phyloP scores from a whole-genome alignment of 2,797 vertebrate species.

The Botia kubotai region DNA sequence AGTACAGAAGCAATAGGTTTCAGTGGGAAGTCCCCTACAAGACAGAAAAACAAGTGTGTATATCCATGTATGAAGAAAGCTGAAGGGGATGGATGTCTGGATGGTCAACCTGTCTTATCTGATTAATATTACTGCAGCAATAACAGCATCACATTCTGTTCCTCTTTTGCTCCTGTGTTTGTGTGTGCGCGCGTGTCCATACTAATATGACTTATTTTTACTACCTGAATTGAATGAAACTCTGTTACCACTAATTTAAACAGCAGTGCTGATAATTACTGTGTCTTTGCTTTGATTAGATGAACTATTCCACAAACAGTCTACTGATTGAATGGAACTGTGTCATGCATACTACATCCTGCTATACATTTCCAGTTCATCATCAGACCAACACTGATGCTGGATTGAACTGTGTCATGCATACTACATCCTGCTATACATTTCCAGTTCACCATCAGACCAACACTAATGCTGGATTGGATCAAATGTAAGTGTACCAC shows the following conservation, averaged over 20 bases:
- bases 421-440: neutral
- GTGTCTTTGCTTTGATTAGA: constrained; percentile 7
- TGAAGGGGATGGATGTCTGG: constrained; percentile 5
- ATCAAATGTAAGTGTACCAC: neutral
- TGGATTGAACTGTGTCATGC: neutral
- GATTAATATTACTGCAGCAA: constrained; percentile 43
- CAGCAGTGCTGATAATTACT: neutral
- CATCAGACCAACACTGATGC: neutral
- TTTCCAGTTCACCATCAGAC: neutral
- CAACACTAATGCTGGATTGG: neutral
- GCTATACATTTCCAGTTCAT: neutral
- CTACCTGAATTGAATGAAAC: constrained; percentile 4
- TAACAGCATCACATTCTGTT: constrained; percentile 8
- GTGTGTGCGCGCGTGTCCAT: constrained; percentile 1
- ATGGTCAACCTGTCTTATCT: constrained; percentile 41
- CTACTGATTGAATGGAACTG: neutral
- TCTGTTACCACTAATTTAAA: neutral
- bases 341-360: neutral
- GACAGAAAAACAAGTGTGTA: no score
- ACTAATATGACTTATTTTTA: neutral
- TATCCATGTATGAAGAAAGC: constrained; percentile 3
- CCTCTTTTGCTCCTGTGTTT: neutral
- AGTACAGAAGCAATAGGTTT: no score
- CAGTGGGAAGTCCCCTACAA: no score
- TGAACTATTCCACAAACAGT: neutral